Percentiles rank a stretch among this genome's conserved stretches.
phyloP scores from a whole-genome alignment of 2,888 invertebrate species.

The Temnothorax rugatulus region DNA sequence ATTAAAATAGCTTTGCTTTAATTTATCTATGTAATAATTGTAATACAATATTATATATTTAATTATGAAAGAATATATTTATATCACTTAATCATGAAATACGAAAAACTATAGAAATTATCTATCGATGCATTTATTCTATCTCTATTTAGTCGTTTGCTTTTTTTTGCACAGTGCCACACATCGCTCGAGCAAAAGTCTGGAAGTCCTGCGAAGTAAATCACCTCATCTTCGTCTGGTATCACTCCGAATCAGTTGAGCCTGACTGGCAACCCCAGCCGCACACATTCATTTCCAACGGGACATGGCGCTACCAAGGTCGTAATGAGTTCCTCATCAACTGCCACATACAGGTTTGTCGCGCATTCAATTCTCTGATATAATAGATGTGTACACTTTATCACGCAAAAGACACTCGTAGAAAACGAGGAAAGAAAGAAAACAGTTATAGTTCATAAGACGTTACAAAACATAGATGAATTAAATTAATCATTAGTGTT shows the following conservation, averaged over 20 bases:
- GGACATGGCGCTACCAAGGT: slow-evolving; percentile 90
- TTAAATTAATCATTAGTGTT: neutral
- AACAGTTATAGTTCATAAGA: neutral
- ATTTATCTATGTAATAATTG: neutral
- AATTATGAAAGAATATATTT: neutral
- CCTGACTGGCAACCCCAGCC: slow-evolving; percentile 91
- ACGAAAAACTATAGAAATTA: neutral
- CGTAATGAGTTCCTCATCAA: slow-evolving; percentile 92
- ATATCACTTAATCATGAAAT: neutral
- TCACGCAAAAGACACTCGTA: neutral
- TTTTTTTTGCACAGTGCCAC: slow-evolving; percentile 88
- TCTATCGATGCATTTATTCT: neutral
- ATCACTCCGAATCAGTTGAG: slow-evolving; percentile 90
- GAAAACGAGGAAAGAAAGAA: neutral
- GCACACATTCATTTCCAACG: slow-evolving; percentile 87
- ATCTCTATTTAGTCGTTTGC: neutral
- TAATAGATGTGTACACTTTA: neutral
- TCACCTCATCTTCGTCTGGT: slow-evolving; percentile 93
- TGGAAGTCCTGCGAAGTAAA: slow-evolving; percentile 92
- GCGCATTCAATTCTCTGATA: neutral
- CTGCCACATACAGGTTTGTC: slow-evolving; percentile 91
- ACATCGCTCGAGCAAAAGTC: slow-evolving; percentile 89
- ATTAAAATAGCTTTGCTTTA: neutral
- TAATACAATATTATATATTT: neutral
- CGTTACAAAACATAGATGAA: neutral